Percentiles rank a stretch among this genome's conserved stretches.
Evolutionary conservation across 2,888 invertebrate genomes (phyloP).

Genomic region (Dryococelus australis): DNA sequence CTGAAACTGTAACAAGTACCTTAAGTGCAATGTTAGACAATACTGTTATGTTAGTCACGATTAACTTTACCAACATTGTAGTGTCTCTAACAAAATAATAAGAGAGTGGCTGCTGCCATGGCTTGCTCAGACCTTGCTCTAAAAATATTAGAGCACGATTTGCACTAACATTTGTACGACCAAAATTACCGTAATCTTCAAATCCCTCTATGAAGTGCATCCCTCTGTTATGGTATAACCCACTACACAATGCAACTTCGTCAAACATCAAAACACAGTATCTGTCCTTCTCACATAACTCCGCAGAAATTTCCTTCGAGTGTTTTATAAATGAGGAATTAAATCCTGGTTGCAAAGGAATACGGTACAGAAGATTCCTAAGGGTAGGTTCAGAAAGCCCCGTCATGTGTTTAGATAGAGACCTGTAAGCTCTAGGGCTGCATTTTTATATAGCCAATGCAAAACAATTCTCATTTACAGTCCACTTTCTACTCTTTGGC

Average conservation of each 20-base stretch:
- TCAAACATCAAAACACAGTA: neutral
- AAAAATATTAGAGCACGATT: neutral
- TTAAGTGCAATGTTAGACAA: neutral
- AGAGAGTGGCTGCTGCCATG: neutral
- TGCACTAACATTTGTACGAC: neutral
- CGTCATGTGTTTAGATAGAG: neutral
- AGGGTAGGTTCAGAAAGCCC: neutral
- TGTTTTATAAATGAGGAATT: neutral
- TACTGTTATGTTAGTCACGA: neutral
- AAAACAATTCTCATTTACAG: neutral
- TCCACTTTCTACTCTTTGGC: neutral
- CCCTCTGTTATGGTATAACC: neutral
- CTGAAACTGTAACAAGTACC: neutral
- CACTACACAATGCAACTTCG: neutral
- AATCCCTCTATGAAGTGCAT: neutral
- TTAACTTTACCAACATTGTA: neutral
- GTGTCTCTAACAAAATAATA: slow-evolving; percentile 1
- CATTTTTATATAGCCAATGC: neutral
- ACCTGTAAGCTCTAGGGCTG: neutral
- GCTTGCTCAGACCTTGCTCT: neutral
- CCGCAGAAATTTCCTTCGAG: neutral
- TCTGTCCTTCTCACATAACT: neutral
- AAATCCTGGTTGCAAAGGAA: neutral
- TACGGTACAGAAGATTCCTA: neutral
- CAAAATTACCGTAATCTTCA: neutral